Evolutionary conservation across 2,888 invertebrate genomes (phyloP).

Genomic region (Odiellus spinosus): DNA sequence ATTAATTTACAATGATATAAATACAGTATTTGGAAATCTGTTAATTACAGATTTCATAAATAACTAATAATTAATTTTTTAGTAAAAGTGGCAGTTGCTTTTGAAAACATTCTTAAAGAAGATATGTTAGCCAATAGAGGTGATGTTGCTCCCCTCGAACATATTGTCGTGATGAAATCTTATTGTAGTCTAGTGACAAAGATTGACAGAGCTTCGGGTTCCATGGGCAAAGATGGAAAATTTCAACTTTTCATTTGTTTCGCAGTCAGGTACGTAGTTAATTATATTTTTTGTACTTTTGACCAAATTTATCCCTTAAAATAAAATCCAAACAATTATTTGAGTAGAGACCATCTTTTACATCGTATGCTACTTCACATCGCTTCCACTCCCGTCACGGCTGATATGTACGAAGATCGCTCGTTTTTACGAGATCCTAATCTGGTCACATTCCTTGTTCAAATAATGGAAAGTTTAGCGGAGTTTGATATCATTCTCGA

Average conservation of each 20-base stretch:
- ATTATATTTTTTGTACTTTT: background rate
- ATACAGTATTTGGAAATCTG: constrained; percentile 1
- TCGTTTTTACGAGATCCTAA: constrained; percentile 80
- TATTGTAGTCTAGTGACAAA: constrained; percentile 79
- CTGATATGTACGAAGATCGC: constrained; percentile 88
- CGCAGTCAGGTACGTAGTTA: constrained; percentile 54
- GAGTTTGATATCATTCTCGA: constrained; percentile 50
- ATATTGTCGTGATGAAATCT: constrained; percentile 59
- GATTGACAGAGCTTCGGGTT: constrained; percentile 62
- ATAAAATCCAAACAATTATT: constrained; percentile 12
- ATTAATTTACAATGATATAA: too few species aligned
- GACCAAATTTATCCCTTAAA: too few species aligned
- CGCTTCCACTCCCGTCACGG: constrained; percentile 69
- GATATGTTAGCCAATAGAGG: constrained; percentile 23
- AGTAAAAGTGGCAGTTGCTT: constrained; percentile 40
- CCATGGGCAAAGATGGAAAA: constrained; percentile 94
- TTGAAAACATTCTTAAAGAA: constrained; percentile 28
- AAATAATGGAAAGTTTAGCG: constrained; percentile 75
- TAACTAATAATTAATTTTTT: constrained; percentile 12
- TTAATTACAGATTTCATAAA: background rate
- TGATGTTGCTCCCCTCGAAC: constrained; percentile 23
- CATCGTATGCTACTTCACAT: constrained; percentile 83
- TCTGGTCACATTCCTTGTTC: constrained; percentile 68
- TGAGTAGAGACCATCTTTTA: constrained; percentile 40
- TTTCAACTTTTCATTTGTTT: constrained; percentile 93